phyloP scores from a whole-genome alignment of 2,797 vertebrate genomes.

The Dendrocincla tyrannina region DNA sequence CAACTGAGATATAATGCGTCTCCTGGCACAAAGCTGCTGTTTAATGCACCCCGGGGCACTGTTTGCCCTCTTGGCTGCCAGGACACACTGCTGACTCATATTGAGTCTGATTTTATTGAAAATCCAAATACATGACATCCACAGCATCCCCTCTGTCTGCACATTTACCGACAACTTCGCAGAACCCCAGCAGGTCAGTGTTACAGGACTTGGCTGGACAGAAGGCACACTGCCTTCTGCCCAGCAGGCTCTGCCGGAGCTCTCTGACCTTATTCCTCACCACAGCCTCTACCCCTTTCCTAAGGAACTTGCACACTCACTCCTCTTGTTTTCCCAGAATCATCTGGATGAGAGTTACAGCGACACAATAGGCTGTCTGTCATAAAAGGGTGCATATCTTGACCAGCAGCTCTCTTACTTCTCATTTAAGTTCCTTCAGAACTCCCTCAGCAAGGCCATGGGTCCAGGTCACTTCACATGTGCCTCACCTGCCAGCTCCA shows the following conservation, averaged over 20 bases:
- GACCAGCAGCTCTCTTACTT: neutral
- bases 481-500: neutral
- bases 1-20: neutral
- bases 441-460: fast-evolving
- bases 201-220: neutral
- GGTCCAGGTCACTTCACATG: neutral
- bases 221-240: neutral
- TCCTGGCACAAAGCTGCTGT: neutral
- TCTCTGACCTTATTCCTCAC: neutral
- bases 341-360: neutral
- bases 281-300: neutral
- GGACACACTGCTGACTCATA: neutral
- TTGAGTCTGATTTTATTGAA: neutral
- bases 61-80: neutral
- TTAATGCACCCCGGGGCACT: neutral
- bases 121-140: neutral
- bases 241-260: neutral
- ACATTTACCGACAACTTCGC: neutral
- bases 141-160: neutral
- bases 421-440: neutral
- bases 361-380: neutral
- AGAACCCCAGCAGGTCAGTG: neutral
- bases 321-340: neutral
- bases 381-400: neutral
- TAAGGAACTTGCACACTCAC: neutral